Evolutionary conservation across 2,797 vertebrate species (phyloP).

Genomic region (Macrochelys suwanniensis): DNA sequence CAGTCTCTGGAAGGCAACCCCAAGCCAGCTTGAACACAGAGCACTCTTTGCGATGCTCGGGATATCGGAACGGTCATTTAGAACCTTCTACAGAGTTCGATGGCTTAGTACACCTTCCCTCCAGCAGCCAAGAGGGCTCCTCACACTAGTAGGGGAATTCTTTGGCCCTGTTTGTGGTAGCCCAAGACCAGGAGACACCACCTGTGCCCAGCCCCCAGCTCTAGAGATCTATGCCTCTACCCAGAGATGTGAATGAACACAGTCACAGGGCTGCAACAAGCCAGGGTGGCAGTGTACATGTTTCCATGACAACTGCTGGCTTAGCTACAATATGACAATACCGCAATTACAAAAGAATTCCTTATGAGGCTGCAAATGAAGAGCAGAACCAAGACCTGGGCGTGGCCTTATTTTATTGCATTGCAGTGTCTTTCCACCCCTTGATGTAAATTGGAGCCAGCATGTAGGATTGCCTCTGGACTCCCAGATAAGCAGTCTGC

Average conservation of each 20-base stretch:
- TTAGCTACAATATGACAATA: constrained; percentile 42
- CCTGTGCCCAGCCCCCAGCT: background rate
- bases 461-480: background rate
- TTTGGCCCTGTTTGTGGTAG: background rate
- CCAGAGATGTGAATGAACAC: background rate
- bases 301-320: constrained; percentile 67
- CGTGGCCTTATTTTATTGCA: background rate
- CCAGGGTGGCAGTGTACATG: background rate
- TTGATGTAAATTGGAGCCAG: background rate
- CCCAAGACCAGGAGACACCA: background rate
- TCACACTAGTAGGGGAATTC: background rate
- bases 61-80: background rate
- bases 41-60: background rate
- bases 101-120: background rate
- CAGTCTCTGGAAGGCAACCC: background rate
- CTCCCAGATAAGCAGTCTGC: background rate
- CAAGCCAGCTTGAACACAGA: accelerated
- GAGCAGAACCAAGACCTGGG: constrained; percentile 10
- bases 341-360: constrained; percentile 63
- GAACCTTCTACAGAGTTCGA: background rate
- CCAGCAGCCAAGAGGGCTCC: background rate
- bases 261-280: background rate
- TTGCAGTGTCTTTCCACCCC: background rate
- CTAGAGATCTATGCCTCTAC: background rate
- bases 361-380: constrained; percentile 44